Conservation (phyloP, 1,140 invertebrate species). For the Nautilus pompilius region DNA sequence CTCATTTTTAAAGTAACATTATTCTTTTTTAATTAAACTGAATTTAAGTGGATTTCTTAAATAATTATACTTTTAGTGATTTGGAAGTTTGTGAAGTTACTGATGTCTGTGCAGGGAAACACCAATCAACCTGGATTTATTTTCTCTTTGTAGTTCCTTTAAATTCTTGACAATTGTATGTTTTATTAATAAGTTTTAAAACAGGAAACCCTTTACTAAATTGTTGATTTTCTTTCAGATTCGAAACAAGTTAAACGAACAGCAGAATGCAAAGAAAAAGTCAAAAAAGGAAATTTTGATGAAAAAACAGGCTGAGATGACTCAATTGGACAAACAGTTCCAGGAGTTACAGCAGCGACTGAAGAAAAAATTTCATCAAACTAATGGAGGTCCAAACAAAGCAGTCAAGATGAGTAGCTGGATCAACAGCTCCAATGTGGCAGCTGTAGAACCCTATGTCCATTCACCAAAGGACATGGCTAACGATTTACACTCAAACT, state of each 20-base stretch:
- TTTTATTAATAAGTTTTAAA: no score
- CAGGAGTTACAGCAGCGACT: constrained; percentile 87
- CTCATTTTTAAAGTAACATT: no score
- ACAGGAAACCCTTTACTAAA: no score
- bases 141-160: no score
- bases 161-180: no score
- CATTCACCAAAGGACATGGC: constrained; percentile 58
- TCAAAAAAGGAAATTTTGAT: constrained; percentile 82
- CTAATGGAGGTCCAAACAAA: constrained; percentile 77
- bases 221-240: constrained; percentile 65
- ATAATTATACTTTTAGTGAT: no score
- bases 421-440: constrained; percentile 65
- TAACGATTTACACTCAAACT: constrained; percentile 49
- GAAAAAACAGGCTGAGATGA: constrained; percentile 83
- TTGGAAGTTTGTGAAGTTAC: no score
- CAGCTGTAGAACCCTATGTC: constrained; percentile 82
- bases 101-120: no score
- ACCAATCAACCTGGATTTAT: no score
- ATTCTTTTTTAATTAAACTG: no score
- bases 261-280: constrained; percentile 82
- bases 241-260: constrained; percentile 91
- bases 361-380: constrained; percentile 65
- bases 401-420: constrained; percentile 78
- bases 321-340: constrained; percentile 86
- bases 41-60: no score